Evolutionary conservation across 2,888 invertebrate genomes (phyloP), one percentile per base, ranked within the genome.

Genomic region (Lithosia quadra): DNA sequence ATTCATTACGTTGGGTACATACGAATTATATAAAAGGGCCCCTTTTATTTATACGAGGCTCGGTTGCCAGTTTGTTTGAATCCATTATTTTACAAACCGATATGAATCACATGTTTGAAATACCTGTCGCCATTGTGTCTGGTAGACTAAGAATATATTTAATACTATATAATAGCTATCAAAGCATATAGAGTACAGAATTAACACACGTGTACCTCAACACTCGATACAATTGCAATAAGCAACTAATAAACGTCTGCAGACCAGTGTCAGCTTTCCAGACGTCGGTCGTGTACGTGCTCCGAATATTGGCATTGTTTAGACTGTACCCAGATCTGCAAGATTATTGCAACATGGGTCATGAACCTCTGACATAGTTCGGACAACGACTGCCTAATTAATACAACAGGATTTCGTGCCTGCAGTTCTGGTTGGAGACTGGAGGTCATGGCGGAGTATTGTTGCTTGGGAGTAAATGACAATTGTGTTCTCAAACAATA

Each of bases 291-390:
- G 68, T 63, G 78, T 72, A 75, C 79, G 68, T 77, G 72, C 33
- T 59, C 69, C 67, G 66, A 75, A 77, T 77, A 81, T 68, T 63
- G 53, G 66, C 39, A 72, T 63, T 68, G 71, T 74, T 71, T 70
- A 69, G 68, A 67, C 69, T 67, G 62, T 43, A 76, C 67, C 74
- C 79, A 75, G 80, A 81, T 81, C 67, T 69, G 28, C 39, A 34
- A 76, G 76, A 76, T 74, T 73, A 76, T 80, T 73, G 68, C 67
- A 55, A 75, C 60, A 49, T 28, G 39, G 64, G 68, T 65, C 68
- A 65, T 53, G 56, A n/a, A 56, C 64, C 33, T 24, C 24, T 56
- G 65, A 28, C 68, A 68, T 59, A 33, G 28, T 64, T 63, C 36
- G 55, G 22, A 59, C 59, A 55, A 55, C 28, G 15, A 61, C 43